These are phyloP conservation scores for Zelostemma sp. DNA, from an alignment of 1,140 invertebrate genomes.

Conservation along the genomic window DNA sequence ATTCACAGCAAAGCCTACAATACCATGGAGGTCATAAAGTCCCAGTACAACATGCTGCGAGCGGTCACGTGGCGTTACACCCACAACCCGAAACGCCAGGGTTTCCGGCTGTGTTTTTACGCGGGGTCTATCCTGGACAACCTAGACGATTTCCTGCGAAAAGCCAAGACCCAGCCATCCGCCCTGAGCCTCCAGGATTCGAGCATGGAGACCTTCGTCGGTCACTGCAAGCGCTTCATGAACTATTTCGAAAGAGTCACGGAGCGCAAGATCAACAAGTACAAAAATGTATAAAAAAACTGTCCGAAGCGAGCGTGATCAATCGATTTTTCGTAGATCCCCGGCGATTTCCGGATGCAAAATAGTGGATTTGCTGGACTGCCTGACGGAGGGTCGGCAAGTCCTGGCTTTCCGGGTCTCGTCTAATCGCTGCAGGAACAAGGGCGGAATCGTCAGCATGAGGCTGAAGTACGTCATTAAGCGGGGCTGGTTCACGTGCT, in stretches of 20 bases:
- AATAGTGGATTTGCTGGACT: conserved; percentile 62
- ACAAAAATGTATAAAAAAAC: conserved; percentile 1
- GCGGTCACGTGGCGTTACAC: conserved; percentile 67
- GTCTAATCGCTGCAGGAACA: conserved; percentile 25
- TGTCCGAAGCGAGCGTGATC: neutral
- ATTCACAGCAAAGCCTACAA: conserved; percentile 44
- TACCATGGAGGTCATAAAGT: conserved; percentile 51
- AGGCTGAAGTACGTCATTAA: conserved; percentile 60
- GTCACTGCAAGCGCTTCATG: conserved; percentile 63
- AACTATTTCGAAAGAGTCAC: conserved; percentile 67
- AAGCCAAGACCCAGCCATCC: conserved; percentile 23
- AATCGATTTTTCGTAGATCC: conserved; percentile 40
- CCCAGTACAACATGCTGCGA: conserved; percentile 59
- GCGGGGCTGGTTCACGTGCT: conserved; percentile 64
- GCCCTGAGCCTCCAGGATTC: conserved; percentile 13
- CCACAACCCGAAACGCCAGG: conserved; percentile 51
- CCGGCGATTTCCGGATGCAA: conserved; percentile 63
- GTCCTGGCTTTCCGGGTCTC: conserved; percentile 49
- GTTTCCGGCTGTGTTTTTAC: conserved; percentile 56
- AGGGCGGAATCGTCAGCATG: conserved; percentile 52
- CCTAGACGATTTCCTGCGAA: conserved; percentile 48
- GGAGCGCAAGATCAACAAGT: conserved; percentile 64
- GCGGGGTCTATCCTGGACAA: conserved; percentile 61
- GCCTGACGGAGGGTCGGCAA: conserved; percentile 59
- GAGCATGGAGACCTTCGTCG: conserved; percentile 30